A percentile compares a stretch with the other conserved stretches of the same genome.
Conservation (phyloP, 2,113 vertebrate genomes). For the Sturnira hondurensis region DNA sequence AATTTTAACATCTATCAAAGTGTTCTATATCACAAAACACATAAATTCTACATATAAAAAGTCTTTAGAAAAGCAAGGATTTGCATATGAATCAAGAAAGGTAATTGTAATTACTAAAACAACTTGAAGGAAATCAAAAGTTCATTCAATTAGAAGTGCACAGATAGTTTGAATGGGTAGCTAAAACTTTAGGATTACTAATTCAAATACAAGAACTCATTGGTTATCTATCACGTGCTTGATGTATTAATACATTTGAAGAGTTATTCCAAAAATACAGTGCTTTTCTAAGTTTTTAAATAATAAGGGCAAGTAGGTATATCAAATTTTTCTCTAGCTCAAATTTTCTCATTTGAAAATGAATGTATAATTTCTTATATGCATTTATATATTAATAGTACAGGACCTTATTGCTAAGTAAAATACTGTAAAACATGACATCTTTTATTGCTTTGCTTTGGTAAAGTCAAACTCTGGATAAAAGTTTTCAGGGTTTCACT, state of each 20-base stretch:
- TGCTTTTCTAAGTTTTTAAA: background rate
- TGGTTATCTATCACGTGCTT: background rate
- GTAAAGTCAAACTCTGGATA: background rate
- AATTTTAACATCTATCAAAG: background rate
- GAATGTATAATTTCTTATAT: background rate
- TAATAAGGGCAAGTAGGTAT: background rate
- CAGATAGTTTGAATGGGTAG: background rate
- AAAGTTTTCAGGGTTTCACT: background rate
- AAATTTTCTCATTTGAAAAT: background rate
- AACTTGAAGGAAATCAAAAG: background rate
- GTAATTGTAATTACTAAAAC: background rate
- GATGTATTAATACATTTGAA: background rate
- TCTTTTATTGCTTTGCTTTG: background rate
- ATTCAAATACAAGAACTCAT: background rate
- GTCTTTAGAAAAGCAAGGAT: background rate
- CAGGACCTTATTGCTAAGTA: background rate
- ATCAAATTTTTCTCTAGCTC: background rate
- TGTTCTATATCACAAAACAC: conserved; percentile 17
- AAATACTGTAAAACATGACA: background rate
- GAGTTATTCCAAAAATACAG: background rate
- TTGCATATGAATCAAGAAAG: background rate
- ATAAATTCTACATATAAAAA: background rate
- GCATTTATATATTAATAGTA: background rate
- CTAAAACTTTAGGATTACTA: background rate
- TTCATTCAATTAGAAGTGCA: background rate